phyloP scores from a whole-genome alignment of 2,113 vertebrate genomes.

The Heterotilapia buettikoferi region DNA sequence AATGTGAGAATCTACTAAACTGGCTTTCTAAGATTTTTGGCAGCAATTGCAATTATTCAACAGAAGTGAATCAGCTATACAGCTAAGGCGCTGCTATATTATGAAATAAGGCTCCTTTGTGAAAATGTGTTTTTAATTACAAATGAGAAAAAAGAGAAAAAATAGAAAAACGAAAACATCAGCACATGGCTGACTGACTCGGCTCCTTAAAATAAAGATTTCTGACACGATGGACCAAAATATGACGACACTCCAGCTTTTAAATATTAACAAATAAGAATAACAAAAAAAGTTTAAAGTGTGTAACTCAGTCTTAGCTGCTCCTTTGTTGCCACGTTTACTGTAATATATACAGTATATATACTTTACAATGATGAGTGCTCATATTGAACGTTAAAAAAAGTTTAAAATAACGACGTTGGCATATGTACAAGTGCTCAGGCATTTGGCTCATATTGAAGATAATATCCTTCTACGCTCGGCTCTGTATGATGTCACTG shows the following conservation, averaged over 20 bases:
- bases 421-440: fast-evolving
- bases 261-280: not conserved
- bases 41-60: not conserved
- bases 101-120: not conserved
- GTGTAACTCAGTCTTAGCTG: not conserved
- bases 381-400: not conserved
- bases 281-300: not conserved
- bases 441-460: not conserved
- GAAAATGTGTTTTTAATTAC: not conserved
- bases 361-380: not conserved
- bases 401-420: fast-evolving
- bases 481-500: not conserved
- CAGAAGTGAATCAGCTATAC: not conserved
- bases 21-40: not conserved
- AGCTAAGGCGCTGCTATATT: not conserved
- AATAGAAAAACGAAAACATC: not conserved
- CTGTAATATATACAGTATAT: not conserved
- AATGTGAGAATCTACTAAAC: not conserved
- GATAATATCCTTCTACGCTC: not conserved
- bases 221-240: not conserved
- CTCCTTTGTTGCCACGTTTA: not conserved
- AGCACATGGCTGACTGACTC: not conserved
- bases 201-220: not conserved
- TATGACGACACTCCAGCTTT: not conserved
- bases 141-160: not conserved